phyloP scores from a whole-genome alignment of 1,140 invertebrate species.

The Orius laevigatus region DNA sequence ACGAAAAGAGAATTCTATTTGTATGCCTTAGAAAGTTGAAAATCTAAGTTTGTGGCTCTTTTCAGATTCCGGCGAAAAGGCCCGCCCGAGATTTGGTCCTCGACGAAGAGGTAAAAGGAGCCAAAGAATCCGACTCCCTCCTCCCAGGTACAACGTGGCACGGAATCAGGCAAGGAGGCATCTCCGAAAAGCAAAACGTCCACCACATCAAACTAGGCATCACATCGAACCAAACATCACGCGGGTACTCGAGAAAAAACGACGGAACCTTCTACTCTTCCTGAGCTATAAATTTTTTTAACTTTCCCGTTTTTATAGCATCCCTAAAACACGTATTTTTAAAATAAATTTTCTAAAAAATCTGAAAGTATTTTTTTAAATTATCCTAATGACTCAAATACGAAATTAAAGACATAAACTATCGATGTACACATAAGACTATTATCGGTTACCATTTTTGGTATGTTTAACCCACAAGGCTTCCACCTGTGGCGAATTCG shows the following conservation, averaged over 20 bases:
- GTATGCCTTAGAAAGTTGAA: background rate
- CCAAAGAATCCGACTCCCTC: background rate
- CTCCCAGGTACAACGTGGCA: conserved; percentile 12
- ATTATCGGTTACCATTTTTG: no score
- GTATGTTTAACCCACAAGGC: no score
- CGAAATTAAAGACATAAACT: no score
- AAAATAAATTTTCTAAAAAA: no score
- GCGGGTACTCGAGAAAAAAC: conserved; percentile 30
- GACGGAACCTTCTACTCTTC: conserved; percentile 30
- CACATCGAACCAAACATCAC: conserved; percentile 30
- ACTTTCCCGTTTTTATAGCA: no score
- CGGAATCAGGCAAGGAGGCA: conserved; percentile 19
- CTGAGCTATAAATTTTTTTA: background rate
- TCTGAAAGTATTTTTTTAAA: no score
- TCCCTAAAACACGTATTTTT: no score
- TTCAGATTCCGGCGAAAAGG: conserved; percentile 9
- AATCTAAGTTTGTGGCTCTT: background rate
- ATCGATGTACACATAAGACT: no score
- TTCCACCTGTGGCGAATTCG: no score
- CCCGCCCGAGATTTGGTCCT: conserved; percentile 9
- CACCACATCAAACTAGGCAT: conserved; percentile 31
- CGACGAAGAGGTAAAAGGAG: conserved; percentile 1
- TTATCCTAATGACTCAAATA: no score
- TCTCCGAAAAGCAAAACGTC: conserved; percentile 22
- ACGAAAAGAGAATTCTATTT: background rate